Evolutionary conservation across 1,140 invertebrate genomes (phyloP).

Genomic region (Calliopsis andreniformis): DNA sequence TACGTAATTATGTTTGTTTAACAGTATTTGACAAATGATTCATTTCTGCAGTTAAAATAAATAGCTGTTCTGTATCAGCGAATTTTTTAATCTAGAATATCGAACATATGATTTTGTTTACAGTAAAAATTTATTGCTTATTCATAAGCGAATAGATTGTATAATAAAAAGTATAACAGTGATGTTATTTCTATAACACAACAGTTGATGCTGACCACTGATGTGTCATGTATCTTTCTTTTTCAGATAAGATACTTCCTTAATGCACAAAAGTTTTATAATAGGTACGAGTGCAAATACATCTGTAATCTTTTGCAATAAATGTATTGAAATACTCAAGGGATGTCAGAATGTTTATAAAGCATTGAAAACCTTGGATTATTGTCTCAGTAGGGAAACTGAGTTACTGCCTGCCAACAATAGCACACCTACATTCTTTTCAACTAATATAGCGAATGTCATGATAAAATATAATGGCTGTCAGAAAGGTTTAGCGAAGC

Average conservation of each 20-base stretch:
- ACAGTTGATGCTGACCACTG: slow-evolving; percentile 1
- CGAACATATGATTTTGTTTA: background rate
- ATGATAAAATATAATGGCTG: slow-evolving; percentile 73
- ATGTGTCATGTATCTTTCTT: slow-evolving; percentile 28
- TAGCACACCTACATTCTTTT: slow-evolving; percentile 68
- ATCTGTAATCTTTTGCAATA: slow-evolving; percentile 64
- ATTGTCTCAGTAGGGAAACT: slow-evolving; percentile 67
- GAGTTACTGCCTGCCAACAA: slow-evolving; percentile 74
- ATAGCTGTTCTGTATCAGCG: too few species aligned
- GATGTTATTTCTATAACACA: background rate
- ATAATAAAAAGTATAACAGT: background rate
- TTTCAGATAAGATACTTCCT: slow-evolving; percentile 59
- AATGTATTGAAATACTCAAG: slow-evolving; percentile 70
- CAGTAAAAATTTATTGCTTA: background rate
- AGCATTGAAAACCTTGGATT: slow-evolving; percentile 63
- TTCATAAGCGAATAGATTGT: background rate
- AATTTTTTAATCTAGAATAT: background rate
- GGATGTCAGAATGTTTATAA: slow-evolving; percentile 56
- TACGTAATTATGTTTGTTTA: background rate
- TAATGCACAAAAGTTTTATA: slow-evolving; percentile 49
- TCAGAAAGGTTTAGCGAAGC: slow-evolving; percentile 47
- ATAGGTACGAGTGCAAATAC: slow-evolving; percentile 49
- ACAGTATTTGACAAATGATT: background rate
- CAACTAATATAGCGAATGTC: slow-evolving; percentile 65
- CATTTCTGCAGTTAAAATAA: too few species aligned